Conservation (phyloP, 2,888 invertebrate genomes). For the Ennomos fuscantarius region DNA sequence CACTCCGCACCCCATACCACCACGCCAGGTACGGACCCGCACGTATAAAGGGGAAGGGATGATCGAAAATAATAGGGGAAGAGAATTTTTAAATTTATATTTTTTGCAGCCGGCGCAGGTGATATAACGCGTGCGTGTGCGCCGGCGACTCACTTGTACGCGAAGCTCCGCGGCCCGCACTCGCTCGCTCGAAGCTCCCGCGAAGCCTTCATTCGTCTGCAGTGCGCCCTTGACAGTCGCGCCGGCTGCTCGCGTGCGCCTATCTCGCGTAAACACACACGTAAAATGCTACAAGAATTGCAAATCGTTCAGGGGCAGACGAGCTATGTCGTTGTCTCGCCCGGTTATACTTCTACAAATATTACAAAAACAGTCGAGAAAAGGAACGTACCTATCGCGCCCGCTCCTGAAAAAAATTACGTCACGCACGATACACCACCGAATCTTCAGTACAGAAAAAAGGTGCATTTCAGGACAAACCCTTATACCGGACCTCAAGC, state of each 20-base stretch:
- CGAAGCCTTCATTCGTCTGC: constrained; percentile 51
- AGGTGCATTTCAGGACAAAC: constrained; percentile 89
- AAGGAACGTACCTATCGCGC: constrained; percentile 83
- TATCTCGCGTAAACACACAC: constrained; percentile 66
- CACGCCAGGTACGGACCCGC: constrained; percentile 82
- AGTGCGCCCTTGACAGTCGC: constrained; percentile 71
- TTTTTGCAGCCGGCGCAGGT: constrained; percentile 86
- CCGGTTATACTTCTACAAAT: constrained; percentile 72
- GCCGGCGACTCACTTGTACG: constrained; percentile 82
- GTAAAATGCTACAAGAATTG: constrained; percentile 79
- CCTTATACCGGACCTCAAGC: constrained; percentile 89
- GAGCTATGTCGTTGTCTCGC: constrained; percentile 87
- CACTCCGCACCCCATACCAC: constrained; percentile 55
- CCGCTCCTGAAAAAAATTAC: constrained; percentile 85
- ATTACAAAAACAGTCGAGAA: constrained; percentile 81
- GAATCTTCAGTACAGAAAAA: constrained; percentile 88
- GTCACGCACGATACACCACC: constrained; percentile 83
- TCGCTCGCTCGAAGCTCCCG: constrained; percentile 62
- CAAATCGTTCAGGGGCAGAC: constrained; percentile 83
- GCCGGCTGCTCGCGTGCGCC: constrained; percentile 66
- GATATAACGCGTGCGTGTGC: constrained; percentile 83
- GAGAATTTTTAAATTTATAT: constrained; percentile 84
- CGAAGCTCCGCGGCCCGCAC: constrained; percentile 72
- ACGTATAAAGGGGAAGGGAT: constrained; percentile 82
- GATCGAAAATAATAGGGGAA: constrained; percentile 85